Evolutionary conservation across 2,888 invertebrate species (phyloP), one percentile per base, ranked within the genome.

Genomic region (Peribatodes rhomboidaria): DNA sequence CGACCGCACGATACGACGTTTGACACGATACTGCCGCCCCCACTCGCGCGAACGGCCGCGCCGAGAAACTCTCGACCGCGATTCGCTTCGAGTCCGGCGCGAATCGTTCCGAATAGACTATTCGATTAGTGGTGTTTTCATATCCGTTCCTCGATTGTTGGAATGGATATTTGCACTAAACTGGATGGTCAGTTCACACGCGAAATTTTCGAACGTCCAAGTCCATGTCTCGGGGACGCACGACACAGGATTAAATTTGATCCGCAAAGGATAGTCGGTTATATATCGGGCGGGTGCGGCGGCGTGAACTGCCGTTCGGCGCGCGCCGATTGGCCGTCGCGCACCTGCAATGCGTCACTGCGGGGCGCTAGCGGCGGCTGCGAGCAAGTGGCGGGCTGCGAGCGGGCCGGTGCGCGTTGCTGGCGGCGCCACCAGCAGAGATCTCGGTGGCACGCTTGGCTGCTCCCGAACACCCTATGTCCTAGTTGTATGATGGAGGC

Each of bases 261-360:
- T 91, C 87, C 74, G 94, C 94, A 94, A 92, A 94, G 92, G 91
- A 92, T 94, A 94, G 94, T 93, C 89, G 93, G 94, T 94, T 95
- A 94, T 95, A 94, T 94, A 95, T 94, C 89, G 89, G 94, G 92
- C 94, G 95, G 95, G 95, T 94, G 95, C 95, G 95, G 95, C 95
- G 95, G 95, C 95, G 94, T 95, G 95, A 95, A 96, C 95, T 94
- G 94, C 94, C 94, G 94, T 94, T 94, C 95, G 91, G 92, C 93
- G 94, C 94, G 94, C 94, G 94, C 94, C 94, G 95, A 96, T 97
- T 96, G 96, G 96, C 94, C 94, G 94, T 88, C 94, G 95, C 95
- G 95, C 95, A 96, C 96, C 97, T 96, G 96, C 96, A 96, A 96
- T 96, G 96, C 96, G 96, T 96, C 96, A 96, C 89, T 90, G 92